Conservation (phyloP, 1,140 invertebrate genomes). For the Atta cephalotes region DNA sequence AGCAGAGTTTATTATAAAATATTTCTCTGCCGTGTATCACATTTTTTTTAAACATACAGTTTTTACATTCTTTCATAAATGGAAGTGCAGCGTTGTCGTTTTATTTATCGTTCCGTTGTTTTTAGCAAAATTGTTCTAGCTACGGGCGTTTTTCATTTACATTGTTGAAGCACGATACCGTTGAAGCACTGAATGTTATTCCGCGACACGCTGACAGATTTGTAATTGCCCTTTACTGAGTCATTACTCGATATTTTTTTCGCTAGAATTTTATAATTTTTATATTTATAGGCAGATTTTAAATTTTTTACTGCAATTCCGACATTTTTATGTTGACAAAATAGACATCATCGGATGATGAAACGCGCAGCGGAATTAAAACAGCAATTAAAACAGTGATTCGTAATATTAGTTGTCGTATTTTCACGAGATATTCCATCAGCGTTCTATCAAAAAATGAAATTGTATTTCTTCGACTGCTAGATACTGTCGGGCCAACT, state of each 20-base stretch:
- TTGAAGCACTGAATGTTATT: conserved; percentile 35
- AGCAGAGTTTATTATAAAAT: conserved; percentile 24
- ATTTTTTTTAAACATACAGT: conserved; percentile 17
- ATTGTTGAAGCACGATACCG: conserved; percentile 28
- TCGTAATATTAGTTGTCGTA: not conserved
- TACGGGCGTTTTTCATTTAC: conserved; percentile 35
- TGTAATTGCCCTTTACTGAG: conserved; percentile 28
- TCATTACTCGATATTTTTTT: conserved; percentile 24
- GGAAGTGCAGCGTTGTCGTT: not conserved
- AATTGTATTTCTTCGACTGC: not conserved
- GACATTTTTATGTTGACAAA: conserved; percentile 7
- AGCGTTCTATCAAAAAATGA: not conserved
- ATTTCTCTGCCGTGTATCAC: not conserved
- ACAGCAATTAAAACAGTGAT: not conserved
- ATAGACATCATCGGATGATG: not conserved
- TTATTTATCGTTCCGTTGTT: conserved; percentile 33
- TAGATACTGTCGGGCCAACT: not conserved
- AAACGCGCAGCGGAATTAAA: conserved; percentile 11
- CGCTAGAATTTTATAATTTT: conserved; percentile 4
- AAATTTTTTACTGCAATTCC: not conserved
- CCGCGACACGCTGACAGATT: conserved; percentile 44
- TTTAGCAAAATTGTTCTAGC: conserved; percentile 42
- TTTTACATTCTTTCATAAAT: conserved; percentile 31
- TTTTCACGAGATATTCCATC: conserved; percentile 5
- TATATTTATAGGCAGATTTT: not conserved